A percentile compares a stretch with the other conserved stretches of the same genome.
Conservation (phyloP, 2,888 invertebrate species). For the Oscheius onirici region DNA sequence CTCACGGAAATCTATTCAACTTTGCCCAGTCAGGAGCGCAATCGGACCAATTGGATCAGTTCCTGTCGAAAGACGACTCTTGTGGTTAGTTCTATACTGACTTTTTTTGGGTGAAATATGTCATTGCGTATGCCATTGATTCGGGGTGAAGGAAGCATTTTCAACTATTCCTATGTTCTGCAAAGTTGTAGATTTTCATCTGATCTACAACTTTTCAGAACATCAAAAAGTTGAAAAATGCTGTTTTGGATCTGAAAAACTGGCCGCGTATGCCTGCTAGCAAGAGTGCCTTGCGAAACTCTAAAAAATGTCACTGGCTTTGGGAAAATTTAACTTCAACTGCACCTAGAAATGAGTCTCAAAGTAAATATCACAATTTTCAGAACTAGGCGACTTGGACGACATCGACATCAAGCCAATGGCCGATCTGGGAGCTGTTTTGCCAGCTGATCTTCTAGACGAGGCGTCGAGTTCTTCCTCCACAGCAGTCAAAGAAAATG, state of each 20-base stretch:
- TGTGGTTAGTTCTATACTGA: neutral
- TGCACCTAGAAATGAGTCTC: neutral
- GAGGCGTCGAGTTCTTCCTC: constrained; percentile 9
- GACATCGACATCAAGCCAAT: constrained; percentile 48
- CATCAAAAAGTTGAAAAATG: neutral
- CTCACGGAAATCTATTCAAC: constrained; percentile 29
- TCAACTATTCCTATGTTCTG: neutral
- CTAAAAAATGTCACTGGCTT: too few species aligned
- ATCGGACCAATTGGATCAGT: constrained; percentile 16
- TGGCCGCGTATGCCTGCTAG: too few species aligned
- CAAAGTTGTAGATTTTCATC: too few species aligned
- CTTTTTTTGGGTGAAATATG: neutral
- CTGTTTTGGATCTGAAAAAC: neutral
- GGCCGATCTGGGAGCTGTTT: constrained; percentile 25
- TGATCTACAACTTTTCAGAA: too few species aligned
- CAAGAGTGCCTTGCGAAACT: too few species aligned
- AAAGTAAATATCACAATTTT: neutral
- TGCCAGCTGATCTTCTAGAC: constrained; percentile 11
- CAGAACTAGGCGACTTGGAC: constrained; percentile 46
- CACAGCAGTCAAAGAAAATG: neutral
- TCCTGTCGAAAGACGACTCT: constrained; percentile 12
- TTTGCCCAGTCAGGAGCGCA: neutral
- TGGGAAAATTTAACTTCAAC: too few species aligned
- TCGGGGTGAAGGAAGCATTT: neutral
- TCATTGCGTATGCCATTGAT: neutral